Conservation (phyloP, 2,113 vertebrate species). For the Calidris pugnax region DNA sequence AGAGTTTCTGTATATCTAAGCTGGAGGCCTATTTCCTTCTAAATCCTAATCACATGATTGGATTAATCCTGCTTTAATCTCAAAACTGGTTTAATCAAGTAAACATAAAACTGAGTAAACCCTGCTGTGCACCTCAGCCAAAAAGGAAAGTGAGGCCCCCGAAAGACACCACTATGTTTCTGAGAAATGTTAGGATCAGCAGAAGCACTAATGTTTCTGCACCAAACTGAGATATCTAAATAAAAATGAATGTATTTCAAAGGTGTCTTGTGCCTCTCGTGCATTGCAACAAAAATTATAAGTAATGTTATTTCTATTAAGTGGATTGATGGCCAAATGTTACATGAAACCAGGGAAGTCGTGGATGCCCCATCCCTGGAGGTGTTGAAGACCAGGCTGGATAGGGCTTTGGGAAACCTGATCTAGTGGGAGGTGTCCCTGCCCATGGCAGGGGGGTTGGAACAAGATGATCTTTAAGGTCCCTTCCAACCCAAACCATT, state of each 20-base stretch:
- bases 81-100: background rate
- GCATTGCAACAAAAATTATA: background rate
- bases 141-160: background rate
- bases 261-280: background rate
- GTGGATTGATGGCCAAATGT: background rate
- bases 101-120: background rate
- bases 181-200: background rate
- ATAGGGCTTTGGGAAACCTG: too few species aligned
- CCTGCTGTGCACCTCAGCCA: background rate
- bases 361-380: too few species aligned
- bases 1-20: background rate
- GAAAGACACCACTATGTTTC: background rate
- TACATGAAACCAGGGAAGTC: background rate
- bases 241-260: background rate
- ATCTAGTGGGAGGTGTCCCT: too few species aligned
- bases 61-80: conserved; percentile 23
- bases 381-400: too few species aligned
- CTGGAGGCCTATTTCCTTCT: background rate
- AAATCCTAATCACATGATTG: conserved; percentile 3
- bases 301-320: background rate
- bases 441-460: too few species aligned
- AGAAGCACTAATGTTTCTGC: background rate
- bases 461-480: too few species aligned
- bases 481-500: too few species aligned
- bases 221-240: background rate